These are phyloP conservation scores for Corapipo altera DNA, from an alignment of 2,113 vertebrate species.

Conservation along the genomic window DNA sequence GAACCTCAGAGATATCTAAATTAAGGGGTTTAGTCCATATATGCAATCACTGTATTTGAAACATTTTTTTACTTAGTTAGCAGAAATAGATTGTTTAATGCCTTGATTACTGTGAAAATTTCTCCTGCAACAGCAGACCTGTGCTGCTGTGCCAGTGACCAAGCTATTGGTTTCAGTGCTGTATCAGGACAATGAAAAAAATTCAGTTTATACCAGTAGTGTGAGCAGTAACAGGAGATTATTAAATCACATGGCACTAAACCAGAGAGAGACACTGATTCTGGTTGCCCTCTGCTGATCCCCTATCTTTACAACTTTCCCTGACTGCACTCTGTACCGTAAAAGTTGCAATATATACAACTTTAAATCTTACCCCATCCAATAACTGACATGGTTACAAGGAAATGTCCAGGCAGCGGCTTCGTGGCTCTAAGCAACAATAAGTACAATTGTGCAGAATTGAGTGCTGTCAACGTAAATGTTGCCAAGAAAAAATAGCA, in stretches of 20 bases:
- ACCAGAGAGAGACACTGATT: not conserved
- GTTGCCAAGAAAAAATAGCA: slow-evolving; percentile 75
- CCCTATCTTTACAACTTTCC: not conserved
- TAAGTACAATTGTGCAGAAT: slow-evolving; percentile 58
- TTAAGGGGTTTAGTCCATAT: not conserved
- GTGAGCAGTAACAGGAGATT: not conserved
- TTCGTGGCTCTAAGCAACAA: slow-evolving; percentile 52
- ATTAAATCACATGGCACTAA: not conserved
- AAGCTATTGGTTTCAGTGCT: not conserved
- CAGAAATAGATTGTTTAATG: not conserved
- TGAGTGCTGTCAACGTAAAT: slow-evolving; percentile 72
- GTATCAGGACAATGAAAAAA: not conserved
- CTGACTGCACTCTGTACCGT: not conserved
- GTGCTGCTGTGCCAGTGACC: not conserved
- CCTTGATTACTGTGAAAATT: not conserved
- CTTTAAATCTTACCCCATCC: slow-evolving; percentile 68
- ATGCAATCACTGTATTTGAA: not conserved
- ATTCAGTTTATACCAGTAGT: not conserved
- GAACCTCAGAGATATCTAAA: not conserved
- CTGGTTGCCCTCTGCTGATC: not conserved
- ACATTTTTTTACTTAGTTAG: not conserved
- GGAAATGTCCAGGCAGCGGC: slow-evolving; percentile 53
- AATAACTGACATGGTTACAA: not conserved
- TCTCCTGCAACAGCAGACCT: not conserved
- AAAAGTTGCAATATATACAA: not conserved